Base-by-base conservation (phyloP, 1,140 invertebrate species). In the Melipona quadrifasciata region DNA sequence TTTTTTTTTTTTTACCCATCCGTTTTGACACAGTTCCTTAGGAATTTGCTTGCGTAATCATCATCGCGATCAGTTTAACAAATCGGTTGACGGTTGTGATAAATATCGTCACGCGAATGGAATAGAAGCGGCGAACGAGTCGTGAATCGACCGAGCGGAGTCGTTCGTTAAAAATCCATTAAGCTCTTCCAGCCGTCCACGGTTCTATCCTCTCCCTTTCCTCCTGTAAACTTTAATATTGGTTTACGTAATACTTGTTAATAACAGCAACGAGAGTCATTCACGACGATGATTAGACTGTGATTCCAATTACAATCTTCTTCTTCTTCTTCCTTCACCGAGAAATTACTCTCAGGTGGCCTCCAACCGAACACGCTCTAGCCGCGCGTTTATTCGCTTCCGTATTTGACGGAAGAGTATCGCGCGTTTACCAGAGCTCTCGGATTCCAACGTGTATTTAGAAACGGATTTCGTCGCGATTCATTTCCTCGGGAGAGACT, bases 131-230 rank as follows among this genome's bases (percentile, higher is more conserved):
- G 16, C 19, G n/a, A 6, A 10, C 51, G 39, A 47, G 6, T 24
- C 34, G 57, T 19, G n/a, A 61, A 76, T 19, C 21, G 34, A 61
- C 14, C 10, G 24, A 39, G 12, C 27, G 58, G 39, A n/a, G 11
- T 14, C 64, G 58, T 78, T 78, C 76, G 76, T 78, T 78, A 78
- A 78, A 78, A 67, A 67, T 8, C 61, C 76, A 53, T 78, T 78
- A 78, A 64, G 68, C 6, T 16, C 68, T n/a, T 16, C 39, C 31
- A 57, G 12, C 55, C 55, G 34, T 31, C 73, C 24, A 75, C 73
- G 27, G 16, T 75, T 74, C 53, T 39, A 14, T 76, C 55, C 24
- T 58, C 57, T 61, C 31, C 2, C 8, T 6, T 17, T 21, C 12
- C 55, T 17, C 17, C 53, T 34, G 31, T 34, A 57, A 55, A 31